Evolutionary conservation across 2,113 vertebrate genomes (phyloP).

Genomic region (Grantiella picta): DNA sequence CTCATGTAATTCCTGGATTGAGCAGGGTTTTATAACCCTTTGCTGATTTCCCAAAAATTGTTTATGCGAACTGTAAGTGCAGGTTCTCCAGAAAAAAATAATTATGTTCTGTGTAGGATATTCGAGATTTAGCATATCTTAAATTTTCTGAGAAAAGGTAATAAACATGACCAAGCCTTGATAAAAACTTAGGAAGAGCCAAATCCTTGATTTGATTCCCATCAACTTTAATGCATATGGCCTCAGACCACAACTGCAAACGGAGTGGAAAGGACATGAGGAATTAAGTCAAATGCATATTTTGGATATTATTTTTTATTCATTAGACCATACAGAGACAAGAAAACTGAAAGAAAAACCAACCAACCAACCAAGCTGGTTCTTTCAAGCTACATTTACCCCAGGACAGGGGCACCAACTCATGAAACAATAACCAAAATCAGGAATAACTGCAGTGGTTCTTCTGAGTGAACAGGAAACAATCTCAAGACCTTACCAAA

Average conservation of each 20-base stretch:
- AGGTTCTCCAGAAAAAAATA: not conserved
- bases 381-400: not conserved
- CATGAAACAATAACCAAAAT: not conserved
- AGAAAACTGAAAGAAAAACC: not conserved
- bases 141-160: not conserved
- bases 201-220: not conserved
- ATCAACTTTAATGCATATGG: not conserved
- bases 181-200: not conserved
- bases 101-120: not conserved
- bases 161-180: not conserved
- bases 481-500: not conserved
- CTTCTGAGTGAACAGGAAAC: not conserved
- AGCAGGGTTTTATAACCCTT: not conserved
- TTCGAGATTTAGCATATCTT: not conserved
- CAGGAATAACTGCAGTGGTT: accelerated
- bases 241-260: not conserved
- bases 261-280: not conserved
- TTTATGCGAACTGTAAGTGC: not conserved
- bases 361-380: not conserved
- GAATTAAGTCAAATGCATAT: not conserved
- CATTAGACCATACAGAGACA: not conserved
- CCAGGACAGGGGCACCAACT: not conserved
- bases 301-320: not conserved
- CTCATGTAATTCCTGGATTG: accelerated
- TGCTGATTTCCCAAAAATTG: accelerated